Conservation (phyloP, 1,140 invertebrate genomes). For the Macrobrachium nipponense region DNA sequence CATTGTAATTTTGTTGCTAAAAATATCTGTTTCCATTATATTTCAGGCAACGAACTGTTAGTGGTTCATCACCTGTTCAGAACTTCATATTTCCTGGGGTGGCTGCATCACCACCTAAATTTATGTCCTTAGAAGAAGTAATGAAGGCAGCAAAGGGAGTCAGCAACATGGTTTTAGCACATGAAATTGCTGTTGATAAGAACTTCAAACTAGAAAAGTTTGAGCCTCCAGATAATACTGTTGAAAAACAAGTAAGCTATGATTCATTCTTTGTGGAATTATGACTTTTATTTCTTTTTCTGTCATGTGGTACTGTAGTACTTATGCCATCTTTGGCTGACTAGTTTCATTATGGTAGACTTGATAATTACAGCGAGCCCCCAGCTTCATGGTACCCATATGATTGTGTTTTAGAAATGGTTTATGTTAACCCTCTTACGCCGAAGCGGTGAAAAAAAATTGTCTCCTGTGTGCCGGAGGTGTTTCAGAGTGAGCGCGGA, state of each 20-base stretch:
- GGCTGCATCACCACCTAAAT: conserved; percentile 75
- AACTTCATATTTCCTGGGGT: conserved; percentile 62
- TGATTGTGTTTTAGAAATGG: no score
- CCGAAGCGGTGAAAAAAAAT: no score
- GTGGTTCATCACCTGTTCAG: conserved; percentile 57
- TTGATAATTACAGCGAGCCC: no score
- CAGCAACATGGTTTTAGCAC: conserved; percentile 92
- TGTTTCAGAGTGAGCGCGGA: no score
- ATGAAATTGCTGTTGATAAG: conserved; percentile 94
- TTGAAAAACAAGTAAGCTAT: conserved; percentile 74
- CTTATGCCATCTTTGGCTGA: no score
- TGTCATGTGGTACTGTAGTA: no score
- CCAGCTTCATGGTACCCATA: no score
- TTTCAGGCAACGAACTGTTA: conserved; percentile 52
- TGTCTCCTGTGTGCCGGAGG: no score
- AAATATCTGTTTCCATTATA: background rate
- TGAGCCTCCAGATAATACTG: conserved; percentile 74
- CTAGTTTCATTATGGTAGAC: no score
- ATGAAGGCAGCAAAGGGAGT: conserved; percentile 89
- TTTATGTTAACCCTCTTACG: no score
- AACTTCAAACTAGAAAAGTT: conserved; percentile 89
- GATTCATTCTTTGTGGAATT: background rate
- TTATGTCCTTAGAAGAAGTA: conserved; percentile 89
- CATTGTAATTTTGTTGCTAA: background rate
- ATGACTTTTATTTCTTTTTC: no score